A percentile compares a stretch with the other conserved stretches of the same genome.
Evolutionary conservation across 2,888 invertebrate genomes (phyloP).

Genomic region (Eurois occulta): DNA sequence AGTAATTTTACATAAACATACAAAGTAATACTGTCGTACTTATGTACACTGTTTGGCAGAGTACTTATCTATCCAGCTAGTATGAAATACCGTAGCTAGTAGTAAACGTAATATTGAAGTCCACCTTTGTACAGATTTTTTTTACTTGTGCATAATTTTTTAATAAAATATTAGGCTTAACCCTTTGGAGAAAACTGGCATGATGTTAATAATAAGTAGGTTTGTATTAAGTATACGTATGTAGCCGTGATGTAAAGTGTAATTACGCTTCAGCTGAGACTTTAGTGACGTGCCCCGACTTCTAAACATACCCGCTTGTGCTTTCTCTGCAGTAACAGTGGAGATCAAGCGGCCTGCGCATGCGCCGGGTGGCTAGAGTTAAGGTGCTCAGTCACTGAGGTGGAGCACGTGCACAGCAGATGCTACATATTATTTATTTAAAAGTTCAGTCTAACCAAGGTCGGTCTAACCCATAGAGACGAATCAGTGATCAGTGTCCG

Average conservation of each 20-base stretch:
- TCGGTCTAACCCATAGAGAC: not conserved
- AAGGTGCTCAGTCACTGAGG: not conserved
- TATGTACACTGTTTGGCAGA: not conserved
- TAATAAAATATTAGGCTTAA: not conserved
- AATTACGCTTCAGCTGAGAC: not conserved
- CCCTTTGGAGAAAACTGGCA: not conserved
- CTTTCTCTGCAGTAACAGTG: slow-evolving; percentile 13
- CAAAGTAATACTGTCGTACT: too few species aligned
- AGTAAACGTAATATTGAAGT: not conserved
- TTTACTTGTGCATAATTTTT: too few species aligned
- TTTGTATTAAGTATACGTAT: not conserved
- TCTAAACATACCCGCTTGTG: not conserved
- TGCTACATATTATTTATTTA: not conserved
- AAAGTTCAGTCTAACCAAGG: not conserved
- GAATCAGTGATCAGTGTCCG: not conserved
- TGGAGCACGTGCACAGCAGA: not conserved
- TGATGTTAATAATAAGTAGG: not conserved
- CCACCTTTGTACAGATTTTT: not conserved
- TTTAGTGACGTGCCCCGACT: not conserved
- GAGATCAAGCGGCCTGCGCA: slow-evolving; percentile 25
- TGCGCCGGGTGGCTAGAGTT: slow-evolving; percentile 4
- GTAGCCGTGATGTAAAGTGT: not conserved
- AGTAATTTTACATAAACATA: too few species aligned
- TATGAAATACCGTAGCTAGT: too few species aligned
- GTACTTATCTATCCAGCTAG: not conserved